Base-by-base conservation (phyloP, 2,888 invertebrate genomes). In the Sthenelais limicola region DNA sequence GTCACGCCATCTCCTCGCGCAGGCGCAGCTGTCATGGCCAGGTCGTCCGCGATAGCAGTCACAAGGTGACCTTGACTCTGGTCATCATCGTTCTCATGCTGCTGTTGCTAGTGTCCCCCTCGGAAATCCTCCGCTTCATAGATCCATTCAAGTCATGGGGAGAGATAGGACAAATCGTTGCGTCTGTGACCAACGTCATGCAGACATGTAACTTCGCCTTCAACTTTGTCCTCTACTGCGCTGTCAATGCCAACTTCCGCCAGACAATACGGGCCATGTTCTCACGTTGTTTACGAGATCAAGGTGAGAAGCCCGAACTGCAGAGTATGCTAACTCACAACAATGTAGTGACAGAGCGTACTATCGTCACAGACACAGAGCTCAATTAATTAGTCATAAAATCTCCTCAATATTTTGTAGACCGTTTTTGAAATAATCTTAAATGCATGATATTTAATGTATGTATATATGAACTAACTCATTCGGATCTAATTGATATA, bases 171-270 rank as follows among this genome's bases (percentile, higher is more conserved):
- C 35, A 47, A 33, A 30, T 72, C n/a, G 69, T 76, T 1, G 72
- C 76, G 9, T 43, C 30, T 5, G 72, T 76, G 28, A 58, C 72
- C n/a, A 76, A 76, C 56, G 47, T 72, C 3, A 54, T 76, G 30
- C 76, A 76, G 51, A 33, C 72, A 15, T 30, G 38, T 78, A 93
- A 93, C 87, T 93, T 93, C 86, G 93, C 93, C 51, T 52, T 93
- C 76, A 93, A 93, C 38, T 93, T 93, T 88, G 92, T 93, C 86
- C 92, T 93, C 74, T 93, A 93, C 88, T 93, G 92, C 84, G 90
- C 93, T 71, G 93, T 93, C 86, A 93, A 93, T 76, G 92, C 92
- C 82, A 93, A 93, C 82, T 93, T 93, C 86, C 90, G 93, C 43
- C 91, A 91, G 81, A 93, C 93, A 3, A 58, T 58, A n/a, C 32